Evolutionary conservation across 1,140 invertebrate species (phyloP), one percentile per base, ranked within the genome.

Genomic region (Ceratina australensis): DNA sequence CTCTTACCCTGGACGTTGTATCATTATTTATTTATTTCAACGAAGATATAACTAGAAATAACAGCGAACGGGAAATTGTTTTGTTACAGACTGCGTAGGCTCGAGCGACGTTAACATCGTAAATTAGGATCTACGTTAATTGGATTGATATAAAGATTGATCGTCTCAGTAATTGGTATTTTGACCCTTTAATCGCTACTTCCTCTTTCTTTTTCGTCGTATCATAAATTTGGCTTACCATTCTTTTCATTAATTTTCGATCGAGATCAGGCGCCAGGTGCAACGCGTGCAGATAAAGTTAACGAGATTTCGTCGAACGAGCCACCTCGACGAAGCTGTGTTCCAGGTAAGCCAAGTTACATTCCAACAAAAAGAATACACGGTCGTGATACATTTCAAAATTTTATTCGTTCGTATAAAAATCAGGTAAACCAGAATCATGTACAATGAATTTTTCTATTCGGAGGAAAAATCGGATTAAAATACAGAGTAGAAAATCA

Each of bases 221-320:
- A n/a, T n/a, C n/a, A 15, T n/a, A 24, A 49, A 64, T 47, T 64
- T 28, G 33, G 15, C 12, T 15, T 12, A 33, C n/a, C 16, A 13
- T 18, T n/a, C 16, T 20, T 33, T 52, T 72, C 52, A 22, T 72
- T 72, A 33, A 63, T 33, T 63, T 57, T 42, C n/a, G 10, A 63
- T 63, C 18, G 15, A 42, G 3, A 5, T 7, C 4, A 12, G 12
- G 49, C 15, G 72, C 47, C 28, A 65, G 60, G 28, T 56, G 60
- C 60, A 33, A 42, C 22, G 4, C 20, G 59, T 16, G 24, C n/a
- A 54, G 8, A 18, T 42, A 33, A 65, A 63, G 28, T 42, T 73
- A 65, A 73, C 47, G 26, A 64, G 60, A 73, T 52, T 10, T 42
- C 52, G 1, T 12, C 16, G 24, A 54, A n/a, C 18, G 18, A 50